phyloP scores from a whole-genome alignment of 2,888 invertebrate species.

The Agrilus cyanescens region DNA sequence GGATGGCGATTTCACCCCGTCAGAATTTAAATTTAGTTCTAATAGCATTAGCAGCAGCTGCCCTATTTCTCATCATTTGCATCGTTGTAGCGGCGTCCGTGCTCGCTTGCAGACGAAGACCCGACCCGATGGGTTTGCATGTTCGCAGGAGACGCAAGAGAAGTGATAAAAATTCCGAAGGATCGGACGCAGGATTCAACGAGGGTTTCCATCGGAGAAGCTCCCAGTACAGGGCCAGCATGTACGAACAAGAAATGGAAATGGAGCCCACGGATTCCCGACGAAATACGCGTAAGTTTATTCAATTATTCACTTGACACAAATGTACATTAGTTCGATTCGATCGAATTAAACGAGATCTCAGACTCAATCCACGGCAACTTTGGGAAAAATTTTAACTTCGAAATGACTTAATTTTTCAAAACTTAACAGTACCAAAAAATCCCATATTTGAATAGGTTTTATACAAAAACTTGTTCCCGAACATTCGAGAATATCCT shows the following conservation, averaged over 20 bases:
- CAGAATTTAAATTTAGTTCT: slow-evolving; percentile 31
- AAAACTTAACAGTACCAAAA: no score
- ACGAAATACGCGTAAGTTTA: slow-evolving; percentile 11
- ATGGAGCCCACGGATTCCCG: slow-evolving; percentile 11
- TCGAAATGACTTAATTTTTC: no score
- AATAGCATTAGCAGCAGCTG: slow-evolving; percentile 28
- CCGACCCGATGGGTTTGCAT: slow-evolving; percentile 20
- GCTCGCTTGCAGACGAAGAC: slow-evolving; percentile 28
- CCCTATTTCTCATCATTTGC: slow-evolving; percentile 30
- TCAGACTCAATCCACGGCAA: no score
- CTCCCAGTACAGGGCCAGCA: slow-evolving; percentile 33
- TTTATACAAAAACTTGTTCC: no score
- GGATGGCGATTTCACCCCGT: slow-evolving; percentile 14
- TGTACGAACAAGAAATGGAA: slow-evolving; percentile 32
- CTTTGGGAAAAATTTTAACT: no score
- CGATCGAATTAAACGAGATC: no score
- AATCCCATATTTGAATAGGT: no score
- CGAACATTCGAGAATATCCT: no score
- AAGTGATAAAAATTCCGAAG: slow-evolving; percentile 29
- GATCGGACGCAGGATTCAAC: slow-evolving; percentile 34
- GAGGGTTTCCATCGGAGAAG: slow-evolving; percentile 34
- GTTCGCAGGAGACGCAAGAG: slow-evolving; percentile 25
- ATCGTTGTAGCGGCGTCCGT: slow-evolving; percentile 30
- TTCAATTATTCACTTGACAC: no score
- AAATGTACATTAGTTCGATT: no score